A percentile compares a stretch with the other conserved stretches of the same genome.
phyloP scores from a whole-genome alignment of 2,797 vertebrate species.

The Oreochromis grahami region DNA sequence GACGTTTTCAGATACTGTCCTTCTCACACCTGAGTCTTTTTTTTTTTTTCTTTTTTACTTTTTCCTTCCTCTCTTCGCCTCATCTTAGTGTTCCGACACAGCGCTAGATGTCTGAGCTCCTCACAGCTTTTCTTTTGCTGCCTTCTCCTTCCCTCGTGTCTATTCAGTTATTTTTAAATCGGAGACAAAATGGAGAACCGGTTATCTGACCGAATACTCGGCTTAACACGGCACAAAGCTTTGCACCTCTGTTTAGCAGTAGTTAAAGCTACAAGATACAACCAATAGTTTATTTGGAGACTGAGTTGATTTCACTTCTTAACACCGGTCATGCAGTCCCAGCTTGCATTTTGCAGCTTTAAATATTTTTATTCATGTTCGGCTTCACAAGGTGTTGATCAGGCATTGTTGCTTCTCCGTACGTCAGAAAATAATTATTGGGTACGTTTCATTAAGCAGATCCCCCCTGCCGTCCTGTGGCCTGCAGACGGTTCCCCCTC shows the following conservation, averaged over 20 bases:
- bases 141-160: background rate
- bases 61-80: background rate
- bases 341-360: background rate
- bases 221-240: background rate
- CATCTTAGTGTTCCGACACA: constrained; percentile 33
- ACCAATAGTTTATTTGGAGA: background rate
- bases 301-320: background rate
- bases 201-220: background rate
- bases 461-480: rapidly evolving
- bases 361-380: background rate
- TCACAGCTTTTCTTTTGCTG: background rate
- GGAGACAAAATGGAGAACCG: background rate
- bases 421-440: background rate
- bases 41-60: background rate
- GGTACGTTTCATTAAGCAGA: background rate
- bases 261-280: background rate
- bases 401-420: background rate
- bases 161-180: background rate
- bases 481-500: background rate
- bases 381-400: background rate
- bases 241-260: background rate
- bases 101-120: constrained; percentile 43
- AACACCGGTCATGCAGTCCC: background rate
- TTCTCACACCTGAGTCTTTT: background rate
- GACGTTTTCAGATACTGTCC: background rate